phyloP scores from a whole-genome alignment of 1,140 invertebrate genomes.

The Anagrus nilaparvatae region DNA sequence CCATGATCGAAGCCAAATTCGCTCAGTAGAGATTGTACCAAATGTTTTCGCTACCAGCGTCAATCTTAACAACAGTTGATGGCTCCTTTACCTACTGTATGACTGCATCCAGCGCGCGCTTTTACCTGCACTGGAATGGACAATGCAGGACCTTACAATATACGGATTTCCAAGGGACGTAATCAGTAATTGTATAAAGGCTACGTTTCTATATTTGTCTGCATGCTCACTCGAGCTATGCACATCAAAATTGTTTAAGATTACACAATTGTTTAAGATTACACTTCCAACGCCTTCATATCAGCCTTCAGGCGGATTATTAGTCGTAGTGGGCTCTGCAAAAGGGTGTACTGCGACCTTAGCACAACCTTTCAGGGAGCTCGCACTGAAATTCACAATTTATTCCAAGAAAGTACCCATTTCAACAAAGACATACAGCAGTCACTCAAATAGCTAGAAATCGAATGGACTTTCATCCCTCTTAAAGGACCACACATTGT shows the following conservation, averaged over 20 bases:
- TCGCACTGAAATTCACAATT: not conserved
- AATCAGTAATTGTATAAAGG: not conserved
- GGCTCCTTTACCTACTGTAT: not conserved
- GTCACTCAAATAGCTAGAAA: too few species aligned
- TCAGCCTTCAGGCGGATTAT: conserved; percentile 5
- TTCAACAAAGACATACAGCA: too few species aligned
- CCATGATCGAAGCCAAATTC: too few species aligned
- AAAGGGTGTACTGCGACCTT: not conserved
- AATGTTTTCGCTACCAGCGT: too few species aligned
- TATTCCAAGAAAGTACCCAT: not conserved
- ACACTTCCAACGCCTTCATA: conserved; percentile 6
- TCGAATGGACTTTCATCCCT: too few species aligned
- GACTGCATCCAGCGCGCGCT: not conserved
- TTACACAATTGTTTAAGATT: not conserved
- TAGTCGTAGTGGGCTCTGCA: conserved; percentile 2
- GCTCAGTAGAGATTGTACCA: too few species aligned
- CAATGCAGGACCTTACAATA: not conserved
- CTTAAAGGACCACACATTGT: too few species aligned
- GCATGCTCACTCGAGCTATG: not conserved
- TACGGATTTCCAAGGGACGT: not conserved
- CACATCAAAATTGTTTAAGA: too few species aligned
- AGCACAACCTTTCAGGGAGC: conserved; percentile 1
- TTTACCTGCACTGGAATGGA: not conserved
- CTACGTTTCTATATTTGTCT: not conserved
- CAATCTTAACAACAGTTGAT: conserved; percentile 2